These are phyloP conservation scores for Torymus aiolomorphi DNA, from an alignment of 2,888 invertebrate species.

Conservation along the genomic window DNA sequence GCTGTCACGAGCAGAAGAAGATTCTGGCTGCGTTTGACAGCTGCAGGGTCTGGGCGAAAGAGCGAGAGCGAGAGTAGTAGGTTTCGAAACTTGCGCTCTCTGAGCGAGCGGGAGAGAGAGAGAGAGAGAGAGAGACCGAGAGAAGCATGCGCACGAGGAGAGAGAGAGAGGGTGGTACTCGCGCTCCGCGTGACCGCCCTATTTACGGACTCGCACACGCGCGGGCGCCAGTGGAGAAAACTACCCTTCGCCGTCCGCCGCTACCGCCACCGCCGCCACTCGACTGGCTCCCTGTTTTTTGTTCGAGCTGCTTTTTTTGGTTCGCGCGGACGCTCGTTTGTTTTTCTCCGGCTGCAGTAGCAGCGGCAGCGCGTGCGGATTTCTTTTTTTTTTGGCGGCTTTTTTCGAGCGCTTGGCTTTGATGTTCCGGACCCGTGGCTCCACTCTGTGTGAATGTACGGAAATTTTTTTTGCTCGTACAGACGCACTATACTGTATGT, in stretches of 20 bases:
- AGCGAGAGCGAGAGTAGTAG: conserved; percentile 58
- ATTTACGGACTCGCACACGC: conserved; percentile 37
- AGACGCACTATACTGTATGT: not conserved
- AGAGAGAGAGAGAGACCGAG: conserved; percentile 42
- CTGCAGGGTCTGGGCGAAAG: conserved; percentile 68
- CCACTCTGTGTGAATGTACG: too few relatives aligned
- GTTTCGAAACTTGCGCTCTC: conserved; percentile 66
- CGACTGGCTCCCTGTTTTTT: conserved; percentile 49
- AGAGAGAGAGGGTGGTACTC: conserved; percentile 56
- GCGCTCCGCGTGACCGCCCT: conserved; percentile 55
- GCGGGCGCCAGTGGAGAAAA: conserved; percentile 35
- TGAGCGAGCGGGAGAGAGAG: conserved; percentile 56
- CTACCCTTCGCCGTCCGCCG: conserved; percentile 51
- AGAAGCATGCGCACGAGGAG: conserved; percentile 50
- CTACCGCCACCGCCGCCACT: conserved; percentile 50
- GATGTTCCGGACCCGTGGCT: conserved; percentile 18
- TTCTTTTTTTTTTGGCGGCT: conserved; percentile 31
- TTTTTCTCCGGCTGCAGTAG: conserved; percentile 24
- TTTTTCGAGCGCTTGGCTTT: conserved; percentile 45
- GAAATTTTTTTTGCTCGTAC: too few relatives aligned
- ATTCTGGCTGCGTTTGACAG: conserved; percentile 71
- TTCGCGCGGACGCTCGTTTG: conserved; percentile 30
- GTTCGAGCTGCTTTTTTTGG: conserved; percentile 25
- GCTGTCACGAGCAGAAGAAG: conserved; percentile 76
- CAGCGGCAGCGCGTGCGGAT: not conserved